Percentiles rank a stretch among this genome's conserved stretches.
Conservation (phyloP, 1,140 invertebrate genomes). For the Dinoponera quadriceps region DNA sequence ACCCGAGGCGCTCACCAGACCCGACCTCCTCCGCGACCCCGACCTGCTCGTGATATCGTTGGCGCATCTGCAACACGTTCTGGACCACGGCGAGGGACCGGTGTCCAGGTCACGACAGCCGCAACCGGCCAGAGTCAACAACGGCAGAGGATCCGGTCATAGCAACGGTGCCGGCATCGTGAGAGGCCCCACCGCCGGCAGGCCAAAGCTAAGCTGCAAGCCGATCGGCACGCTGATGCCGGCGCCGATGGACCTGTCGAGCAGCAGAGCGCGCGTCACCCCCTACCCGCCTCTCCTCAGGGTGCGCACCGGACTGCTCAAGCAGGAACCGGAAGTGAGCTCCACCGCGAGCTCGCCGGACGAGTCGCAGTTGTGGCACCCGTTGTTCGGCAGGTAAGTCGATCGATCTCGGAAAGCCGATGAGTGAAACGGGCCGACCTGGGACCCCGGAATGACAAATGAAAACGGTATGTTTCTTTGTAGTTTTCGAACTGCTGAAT, state of each 20-base stretch:
- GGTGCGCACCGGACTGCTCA: constrained; percentile 80
- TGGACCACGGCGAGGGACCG: constrained; percentile 83
- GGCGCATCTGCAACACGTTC: constrained; percentile 90
- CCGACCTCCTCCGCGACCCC: constrained; percentile 90
- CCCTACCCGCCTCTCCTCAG: constrained; percentile 77
- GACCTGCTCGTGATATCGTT: constrained; percentile 92
- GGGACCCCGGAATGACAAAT: no score
- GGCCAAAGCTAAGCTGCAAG: constrained; percentile 81
- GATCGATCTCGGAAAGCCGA: neutral
- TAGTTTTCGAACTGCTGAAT: no score
- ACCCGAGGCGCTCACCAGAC: constrained; percentile 90
- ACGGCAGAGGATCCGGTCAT: constrained; percentile 47
- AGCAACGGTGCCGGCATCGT: constrained; percentile 49
- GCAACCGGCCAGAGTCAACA: constrained; percentile 75
- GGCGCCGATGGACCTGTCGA: constrained; percentile 81
- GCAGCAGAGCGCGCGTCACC: constrained; percentile 75
- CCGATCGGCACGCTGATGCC: constrained; percentile 84
- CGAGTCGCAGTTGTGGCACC: constrained; percentile 89
- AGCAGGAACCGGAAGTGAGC: constrained; percentile 83
- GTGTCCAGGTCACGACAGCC: constrained; percentile 65
- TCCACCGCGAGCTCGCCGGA: constrained; percentile 81
- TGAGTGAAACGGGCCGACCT: no score
- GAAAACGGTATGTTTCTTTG: no score
- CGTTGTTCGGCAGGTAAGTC: constrained; percentile 89
- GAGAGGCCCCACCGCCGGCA: constrained; percentile 64